Percentiles rank a stretch among this genome's conserved stretches.
These are phyloP conservation scores for Rhynchomys soricoides DNA, from an alignment of 2,113 vertebrate genomes.

Conservation along the genomic window DNA sequence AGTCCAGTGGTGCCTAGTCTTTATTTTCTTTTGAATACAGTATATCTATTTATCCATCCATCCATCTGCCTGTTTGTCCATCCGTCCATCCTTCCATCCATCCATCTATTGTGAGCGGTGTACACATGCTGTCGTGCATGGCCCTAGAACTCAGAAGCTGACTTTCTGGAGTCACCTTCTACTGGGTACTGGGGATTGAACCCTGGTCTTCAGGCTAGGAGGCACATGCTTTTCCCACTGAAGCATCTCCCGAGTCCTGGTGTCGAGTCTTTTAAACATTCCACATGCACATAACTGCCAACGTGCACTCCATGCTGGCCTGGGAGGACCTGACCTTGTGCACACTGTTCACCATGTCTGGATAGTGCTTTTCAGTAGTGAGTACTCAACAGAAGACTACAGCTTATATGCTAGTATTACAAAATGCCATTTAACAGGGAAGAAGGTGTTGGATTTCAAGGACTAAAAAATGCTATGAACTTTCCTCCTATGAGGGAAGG, in stretches of 20 bases:
- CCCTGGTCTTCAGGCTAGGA: background rate
- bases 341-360: background rate
- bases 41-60: background rate
- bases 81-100: too few relatives aligned
- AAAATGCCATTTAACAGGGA: slow-evolving; percentile 18
- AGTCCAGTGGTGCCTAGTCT: slow-evolving; percentile 11
- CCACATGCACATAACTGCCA: background rate
- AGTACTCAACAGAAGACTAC: background rate
- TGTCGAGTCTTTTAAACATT: background rate
- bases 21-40: background rate
- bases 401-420: background rate
- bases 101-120: too few relatives aligned
- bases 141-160: background rate
- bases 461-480: slow-evolving; percentile 4
- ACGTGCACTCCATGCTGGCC: background rate
- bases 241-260: background rate
- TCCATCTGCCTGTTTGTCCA: too few relatives aligned
- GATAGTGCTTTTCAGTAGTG: background rate
- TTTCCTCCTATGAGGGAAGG: background rate
- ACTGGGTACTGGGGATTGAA: background rate
- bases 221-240: background rate
- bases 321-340: background rate
- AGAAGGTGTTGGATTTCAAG: background rate
- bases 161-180: background rate
- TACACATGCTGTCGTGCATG: background rate